Percentiles rank a stretch among this genome's conserved stretches.
Evolutionary conservation across 2,113 vertebrate genomes (phyloP).

Genomic region (Caloenas nicobarica): DNA sequence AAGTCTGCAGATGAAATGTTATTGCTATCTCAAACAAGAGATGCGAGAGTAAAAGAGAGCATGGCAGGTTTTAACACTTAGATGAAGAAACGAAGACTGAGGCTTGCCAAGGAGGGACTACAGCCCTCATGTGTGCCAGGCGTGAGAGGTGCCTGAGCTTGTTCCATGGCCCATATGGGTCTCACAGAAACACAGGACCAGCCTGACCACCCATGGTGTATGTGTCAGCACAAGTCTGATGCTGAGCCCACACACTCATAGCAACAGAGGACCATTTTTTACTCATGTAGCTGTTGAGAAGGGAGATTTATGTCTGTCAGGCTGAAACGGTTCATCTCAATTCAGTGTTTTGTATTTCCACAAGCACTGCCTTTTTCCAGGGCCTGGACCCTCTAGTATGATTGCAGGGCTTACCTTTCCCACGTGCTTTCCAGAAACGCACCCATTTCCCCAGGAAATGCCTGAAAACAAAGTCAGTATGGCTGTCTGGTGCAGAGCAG

Average conservation of each 20-base stretch:
- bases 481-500: neutral
- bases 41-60: neutral
- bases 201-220: accelerated
- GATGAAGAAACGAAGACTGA: neutral
- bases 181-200: neutral
- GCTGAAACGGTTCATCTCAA: neutral
- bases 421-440: neutral
- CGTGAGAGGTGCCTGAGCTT: neutral
- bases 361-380: neutral
- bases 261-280: neutral
- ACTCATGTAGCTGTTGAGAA: neutral
- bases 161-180: accelerated
- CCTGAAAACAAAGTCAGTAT: neutral
- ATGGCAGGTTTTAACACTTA: neutral
- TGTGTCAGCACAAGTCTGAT: accelerated
- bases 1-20: neutral
- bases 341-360: neutral
- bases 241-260: neutral
- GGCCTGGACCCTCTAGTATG: neutral
- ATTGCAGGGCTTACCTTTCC: neutral
- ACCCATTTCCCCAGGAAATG: neutral
- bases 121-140: neutral
- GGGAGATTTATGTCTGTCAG: neutral
- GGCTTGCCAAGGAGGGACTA: neutral
- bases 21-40: neutral